These are phyloP conservation scores for Andrena minutula DNA, from an alignment of 2,888 invertebrate genomes.

Conservation along the genomic window DNA sequence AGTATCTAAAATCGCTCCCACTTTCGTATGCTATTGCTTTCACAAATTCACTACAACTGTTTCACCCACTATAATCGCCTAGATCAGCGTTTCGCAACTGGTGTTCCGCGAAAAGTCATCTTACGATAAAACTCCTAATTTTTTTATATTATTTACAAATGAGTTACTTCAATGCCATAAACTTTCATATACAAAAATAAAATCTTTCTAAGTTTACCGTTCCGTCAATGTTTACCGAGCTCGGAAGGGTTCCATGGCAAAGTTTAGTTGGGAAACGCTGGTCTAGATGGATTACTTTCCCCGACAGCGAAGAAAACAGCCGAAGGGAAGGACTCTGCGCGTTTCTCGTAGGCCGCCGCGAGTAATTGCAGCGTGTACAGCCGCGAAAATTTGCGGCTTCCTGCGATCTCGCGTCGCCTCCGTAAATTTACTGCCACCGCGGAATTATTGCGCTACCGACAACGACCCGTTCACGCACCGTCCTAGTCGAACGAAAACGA, in stretches of 20 bases:
- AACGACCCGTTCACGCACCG: constrained; percentile 16
- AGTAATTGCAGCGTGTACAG: constrained; percentile 63
- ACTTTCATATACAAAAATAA: too few species aligned
- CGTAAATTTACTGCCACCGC: constrained; percentile 59
- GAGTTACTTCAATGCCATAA: too few species aligned
- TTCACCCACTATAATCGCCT: too few species aligned
- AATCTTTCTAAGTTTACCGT: too few species aligned
- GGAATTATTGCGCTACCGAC: constrained; percentile 31
- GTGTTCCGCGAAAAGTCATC: too few species aligned
- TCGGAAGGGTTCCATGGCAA: background rate
- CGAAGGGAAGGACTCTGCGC: constrained; percentile 2
- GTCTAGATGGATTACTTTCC: constrained; percentile 27
- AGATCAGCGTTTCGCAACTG: too few species aligned
- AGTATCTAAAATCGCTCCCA: too few species aligned
- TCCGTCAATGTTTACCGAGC: too few species aligned
- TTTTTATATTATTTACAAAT: too few species aligned
- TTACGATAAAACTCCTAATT: too few species aligned
- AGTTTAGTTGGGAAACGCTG: background rate
- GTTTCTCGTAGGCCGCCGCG: constrained; percentile 10
- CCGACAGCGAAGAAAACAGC: constrained; percentile 5
- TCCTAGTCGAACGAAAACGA: constrained; percentile 26
- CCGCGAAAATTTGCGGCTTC: constrained; percentile 69
- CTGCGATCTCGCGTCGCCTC: constrained; percentile 50
- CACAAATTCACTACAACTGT: too few species aligned
- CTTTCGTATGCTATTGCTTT: too few species aligned